A percentile compares a stretch with the other conserved stretches of the same genome.
phyloP scores from a whole-genome alignment of 2,888 invertebrate genomes.

The Drosophila bunnanda region DNA sequence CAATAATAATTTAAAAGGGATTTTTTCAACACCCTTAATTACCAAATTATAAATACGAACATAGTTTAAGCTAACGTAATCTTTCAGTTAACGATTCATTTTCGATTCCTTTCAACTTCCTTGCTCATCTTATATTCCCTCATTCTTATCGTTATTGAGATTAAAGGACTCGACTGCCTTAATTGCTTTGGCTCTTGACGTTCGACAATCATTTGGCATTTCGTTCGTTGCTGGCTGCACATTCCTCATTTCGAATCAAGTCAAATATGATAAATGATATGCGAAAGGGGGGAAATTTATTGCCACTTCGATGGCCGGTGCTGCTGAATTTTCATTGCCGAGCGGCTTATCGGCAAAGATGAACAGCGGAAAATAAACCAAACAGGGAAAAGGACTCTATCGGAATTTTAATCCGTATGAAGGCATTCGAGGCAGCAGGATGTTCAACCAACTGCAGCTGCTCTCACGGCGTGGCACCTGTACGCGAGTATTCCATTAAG shows the following conservation, averaged over 20 bases:
- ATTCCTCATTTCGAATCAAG: constrained; percentile 35
- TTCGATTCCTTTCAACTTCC: not conserved
- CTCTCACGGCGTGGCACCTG: constrained; percentile 41
- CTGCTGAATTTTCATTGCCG: constrained; percentile 52
- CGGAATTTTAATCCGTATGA: constrained; percentile 31
- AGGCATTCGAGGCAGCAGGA: constrained; percentile 20
- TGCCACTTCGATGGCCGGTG: constrained; percentile 34
- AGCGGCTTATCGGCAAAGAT: constrained; percentile 41
- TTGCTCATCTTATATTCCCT: constrained; percentile 1
- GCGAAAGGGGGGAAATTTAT: constrained; percentile 40
- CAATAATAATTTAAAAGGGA: no score
- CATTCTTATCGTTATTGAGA: not conserved
- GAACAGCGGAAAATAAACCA: constrained; percentile 5
- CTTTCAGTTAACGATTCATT: not conserved
- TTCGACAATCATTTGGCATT: constrained; percentile 39
- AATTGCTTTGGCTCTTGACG: constrained; percentile 45
- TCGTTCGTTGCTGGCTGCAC: constrained; percentile 21
- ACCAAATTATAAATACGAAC: not conserved
- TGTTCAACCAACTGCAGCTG: constrained; percentile 40
- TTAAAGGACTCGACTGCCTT: constrained; percentile 5
- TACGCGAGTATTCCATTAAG: constrained; percentile 69
- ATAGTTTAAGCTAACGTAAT: not conserved
- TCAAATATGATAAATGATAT: constrained; percentile 50
- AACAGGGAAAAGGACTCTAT: constrained; percentile 27
- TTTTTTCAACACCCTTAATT: no score